phyloP scores from a whole-genome alignment of 2,888 invertebrate genomes.

The Xylophagus ater region DNA sequence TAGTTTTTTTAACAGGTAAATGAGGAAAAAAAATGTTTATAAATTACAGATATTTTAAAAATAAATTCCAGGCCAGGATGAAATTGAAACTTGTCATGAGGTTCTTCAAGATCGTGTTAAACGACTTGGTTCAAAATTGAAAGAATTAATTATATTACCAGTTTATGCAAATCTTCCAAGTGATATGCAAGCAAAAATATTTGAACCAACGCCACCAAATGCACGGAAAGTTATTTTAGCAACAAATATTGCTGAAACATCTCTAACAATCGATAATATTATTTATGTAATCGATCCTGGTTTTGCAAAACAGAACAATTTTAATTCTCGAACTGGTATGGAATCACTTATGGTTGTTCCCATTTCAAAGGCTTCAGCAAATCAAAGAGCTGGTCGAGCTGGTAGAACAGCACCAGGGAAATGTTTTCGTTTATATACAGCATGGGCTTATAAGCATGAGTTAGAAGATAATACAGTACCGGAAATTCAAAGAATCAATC shows the following conservation, averaged over 20 bases:
- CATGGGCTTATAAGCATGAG: slow-evolving; percentile 98
- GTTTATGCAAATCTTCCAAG: slow-evolving; percentile 98
- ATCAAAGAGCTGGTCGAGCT: slow-evolving; percentile 92
- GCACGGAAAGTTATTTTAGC: slow-evolving; percentile 95
- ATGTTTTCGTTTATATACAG: slow-evolving; percentile 95
- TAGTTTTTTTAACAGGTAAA: slow-evolving; percentile 89
- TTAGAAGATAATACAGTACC: slow-evolving; percentile 96
- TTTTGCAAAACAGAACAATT: slow-evolving; percentile 97
- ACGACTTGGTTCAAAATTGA: slow-evolving; percentile 84
- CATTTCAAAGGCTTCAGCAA: slow-evolving; percentile 95
- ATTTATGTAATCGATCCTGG: slow-evolving; percentile 99
- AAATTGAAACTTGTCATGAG: slow-evolving; percentile 84
- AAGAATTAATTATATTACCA: slow-evolving; percentile 83
- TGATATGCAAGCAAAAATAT: slow-evolving; percentile 98
- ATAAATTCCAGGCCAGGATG: slow-evolving; percentile 49
- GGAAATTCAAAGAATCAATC: slow-evolving; percentile 95
- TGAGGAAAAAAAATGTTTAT: background rate
- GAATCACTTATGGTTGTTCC: slow-evolving; percentile 98
- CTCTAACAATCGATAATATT: slow-evolving; percentile 96
- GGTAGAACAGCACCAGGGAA: slow-evolving; percentile 95
- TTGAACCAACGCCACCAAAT: slow-evolving; percentile 92
- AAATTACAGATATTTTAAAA: too few species aligned
- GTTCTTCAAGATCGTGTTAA: slow-evolving; percentile 81
- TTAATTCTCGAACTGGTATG: slow-evolving; percentile 96
- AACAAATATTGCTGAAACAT: slow-evolving; percentile 98